A percentile compares a stretch with the other conserved stretches of the same genome.
These are phyloP conservation scores for Sepioteuthis lessoniana DNA, from an alignment of 2,888 invertebrate genomes.

Conservation along the genomic window DNA sequence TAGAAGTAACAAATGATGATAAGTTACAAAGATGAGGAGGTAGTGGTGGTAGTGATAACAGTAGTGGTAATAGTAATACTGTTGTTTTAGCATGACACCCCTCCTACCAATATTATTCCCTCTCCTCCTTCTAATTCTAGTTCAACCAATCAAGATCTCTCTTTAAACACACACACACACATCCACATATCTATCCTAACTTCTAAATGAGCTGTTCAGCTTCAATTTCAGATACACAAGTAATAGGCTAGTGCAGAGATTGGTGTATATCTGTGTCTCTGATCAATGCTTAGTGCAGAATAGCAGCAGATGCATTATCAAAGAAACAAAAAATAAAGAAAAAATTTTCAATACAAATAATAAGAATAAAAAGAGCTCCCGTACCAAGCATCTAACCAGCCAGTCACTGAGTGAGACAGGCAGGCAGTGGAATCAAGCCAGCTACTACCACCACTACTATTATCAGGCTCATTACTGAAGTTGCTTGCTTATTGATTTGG, in stretches of 20 bases:
- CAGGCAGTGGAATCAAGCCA: constrained; percentile 8
- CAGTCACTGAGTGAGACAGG: constrained; percentile 21
- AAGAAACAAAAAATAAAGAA: constrained; percentile 33
- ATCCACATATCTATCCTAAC: background rate
- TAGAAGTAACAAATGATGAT: background rate
- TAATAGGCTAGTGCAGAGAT: constrained; percentile 42
- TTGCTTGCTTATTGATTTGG: constrained; percentile 43
- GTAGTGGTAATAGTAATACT: background rate
- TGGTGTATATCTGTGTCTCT: constrained; percentile 48
- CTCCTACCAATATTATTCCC: constrained; percentile 15
- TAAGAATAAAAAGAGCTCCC: constrained; percentile 3
- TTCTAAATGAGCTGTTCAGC: background rate
- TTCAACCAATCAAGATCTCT: background rate
- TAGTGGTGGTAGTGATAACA: background rate
- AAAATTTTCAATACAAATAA: background rate
- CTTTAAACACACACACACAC: constrained; percentile 12
- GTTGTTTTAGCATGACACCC: background rate
- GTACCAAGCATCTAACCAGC: background rate
- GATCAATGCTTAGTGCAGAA: constrained; percentile 47
- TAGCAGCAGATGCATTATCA: constrained; percentile 45
- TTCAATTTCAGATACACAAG: constrained; percentile 5
- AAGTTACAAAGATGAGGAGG: constrained; percentile 6
- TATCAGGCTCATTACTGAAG: constrained; percentile 11
- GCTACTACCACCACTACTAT: background rate
- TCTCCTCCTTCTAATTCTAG: constrained; percentile 1